Evolutionary conservation across 2,888 invertebrate species (phyloP), one percentile per base, ranked within the genome.

Genomic region (Andricus quercusramuli): DNA sequence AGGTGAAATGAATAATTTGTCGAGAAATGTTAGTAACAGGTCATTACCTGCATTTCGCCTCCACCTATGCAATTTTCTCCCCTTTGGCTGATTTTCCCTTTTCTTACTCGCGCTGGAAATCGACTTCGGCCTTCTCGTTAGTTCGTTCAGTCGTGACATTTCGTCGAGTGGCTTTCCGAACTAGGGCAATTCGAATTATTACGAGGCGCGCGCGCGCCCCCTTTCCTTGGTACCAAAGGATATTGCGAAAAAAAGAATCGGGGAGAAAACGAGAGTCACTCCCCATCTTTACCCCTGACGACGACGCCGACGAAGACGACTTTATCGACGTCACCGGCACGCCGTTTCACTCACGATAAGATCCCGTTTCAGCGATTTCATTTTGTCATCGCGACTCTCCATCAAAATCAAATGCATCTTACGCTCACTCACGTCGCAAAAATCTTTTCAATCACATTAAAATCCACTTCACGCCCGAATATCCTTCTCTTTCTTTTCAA

Each of bases 121-220:
- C 56, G 74, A 74, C 56, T 74, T 74, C 51, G 32, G 32, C 56
- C 51, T 74, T 74, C 74, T 74, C 74, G 74, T 74, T 74, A 74
- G 74, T 74, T 56, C 74, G n/a, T 56, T 74, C 51, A 74, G 56
- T 74, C 74, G 74, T 74, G 74, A 74, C 74, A 74, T 74, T 74
- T 74, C 74, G 74, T 74, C 74, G 74, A 74, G 74, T 74, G 74
- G 74, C 74, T 74, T 74, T 74, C 56, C 74, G 32, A 74, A 74
- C 74, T 74, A 56, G 74, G 56, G 74, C 74, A 74, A 74, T 74
- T 74, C 68, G 68, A 47, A 70, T 70, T 68, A 68, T 68, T 68
- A 68, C 29, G 68, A 47, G 68, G 68, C 47, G 13, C 68, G 68
- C 47, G 13, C 68, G 25, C 25, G 25, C 67, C 44, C 67, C 67